These are phyloP conservation scores for Sinella curviseta DNA, from an alignment of 1,140 invertebrate genomes.

Conservation along the genomic window DNA sequence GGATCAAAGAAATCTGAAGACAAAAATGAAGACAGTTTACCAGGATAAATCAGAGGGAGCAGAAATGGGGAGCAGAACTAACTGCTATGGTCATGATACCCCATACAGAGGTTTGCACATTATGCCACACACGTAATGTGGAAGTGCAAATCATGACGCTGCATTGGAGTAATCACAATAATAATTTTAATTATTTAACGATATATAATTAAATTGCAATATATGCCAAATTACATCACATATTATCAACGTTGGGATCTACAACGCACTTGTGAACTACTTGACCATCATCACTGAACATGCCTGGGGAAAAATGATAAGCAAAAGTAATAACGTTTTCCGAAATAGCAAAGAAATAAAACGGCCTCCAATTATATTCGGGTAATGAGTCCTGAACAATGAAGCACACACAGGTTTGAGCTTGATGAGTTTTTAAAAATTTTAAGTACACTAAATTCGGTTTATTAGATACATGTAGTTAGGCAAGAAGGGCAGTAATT, in stretches of 20 bases:
- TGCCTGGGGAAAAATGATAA: not conserved
- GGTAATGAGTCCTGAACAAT: not conserved
- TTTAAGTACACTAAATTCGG: not conserved
- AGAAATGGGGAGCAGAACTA: no score
- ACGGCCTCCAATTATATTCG: not conserved
- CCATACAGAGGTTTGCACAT: no score
- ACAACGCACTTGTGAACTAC: not conserved
- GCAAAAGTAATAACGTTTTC: not conserved
- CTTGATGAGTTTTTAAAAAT: not conserved
- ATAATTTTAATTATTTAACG: no score
- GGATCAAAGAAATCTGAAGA: no score
- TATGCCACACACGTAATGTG: no score
- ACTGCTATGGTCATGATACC: no score
- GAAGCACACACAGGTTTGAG: not conserved
- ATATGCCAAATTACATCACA: slow-evolving; percentile 8
- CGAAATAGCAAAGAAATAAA: not conserved
- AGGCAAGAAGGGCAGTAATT: slow-evolving; percentile 10
- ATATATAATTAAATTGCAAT: no score
- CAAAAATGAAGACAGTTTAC: no score
- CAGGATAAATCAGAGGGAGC: no score
- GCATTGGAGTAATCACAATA: no score
- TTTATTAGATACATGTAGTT: slow-evolving; percentile 3
- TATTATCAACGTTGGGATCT: no score
- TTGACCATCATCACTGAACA: not conserved
- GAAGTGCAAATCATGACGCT: no score